Evolutionary conservation across 2,888 invertebrate species (phyloP).

Genomic region (Theristus sp.): DNA sequence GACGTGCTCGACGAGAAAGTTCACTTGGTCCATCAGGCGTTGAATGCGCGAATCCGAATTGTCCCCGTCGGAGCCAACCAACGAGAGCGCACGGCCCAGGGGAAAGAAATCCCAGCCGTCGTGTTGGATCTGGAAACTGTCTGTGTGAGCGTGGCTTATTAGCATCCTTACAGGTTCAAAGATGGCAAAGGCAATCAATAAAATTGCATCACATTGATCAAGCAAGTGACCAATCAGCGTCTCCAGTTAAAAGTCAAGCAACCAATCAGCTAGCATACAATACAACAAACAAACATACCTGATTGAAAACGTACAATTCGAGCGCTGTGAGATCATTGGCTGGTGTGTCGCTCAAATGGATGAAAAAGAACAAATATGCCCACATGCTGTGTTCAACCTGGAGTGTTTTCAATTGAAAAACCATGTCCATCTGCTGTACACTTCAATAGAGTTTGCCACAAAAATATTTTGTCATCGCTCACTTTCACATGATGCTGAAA

Average conservation of each 20-base stretch:
- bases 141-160: neutral
- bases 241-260: no score
- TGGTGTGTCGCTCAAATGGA: conserved; percentile 32
- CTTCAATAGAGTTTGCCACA: no score
- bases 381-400: conserved; percentile 32
- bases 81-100: conserved; percentile 29
- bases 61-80: conserved; percentile 32
- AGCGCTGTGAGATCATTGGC: conserved; percentile 32
- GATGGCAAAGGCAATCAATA: no score
- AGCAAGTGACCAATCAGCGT: no score
- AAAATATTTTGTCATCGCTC: neutral
- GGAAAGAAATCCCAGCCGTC: conserved; percentile 33
- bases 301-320: conserved; percentile 29
- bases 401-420: neutral
- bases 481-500: conserved; percentile 30
- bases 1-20: conserved; percentile 29
- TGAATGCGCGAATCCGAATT: conserved; percentile 32
- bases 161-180: no score
- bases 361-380: conserved; percentile 34
- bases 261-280: no score
- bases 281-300: no score
- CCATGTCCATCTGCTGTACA: no score
- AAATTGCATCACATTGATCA: no score
- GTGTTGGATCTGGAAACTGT: conserved; percentile 8
- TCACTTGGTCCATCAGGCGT: conserved; percentile 28